Evolutionary conservation across 2,113 vertebrate species (phyloP).

Genomic region (Colaptes auratus): DNA sequence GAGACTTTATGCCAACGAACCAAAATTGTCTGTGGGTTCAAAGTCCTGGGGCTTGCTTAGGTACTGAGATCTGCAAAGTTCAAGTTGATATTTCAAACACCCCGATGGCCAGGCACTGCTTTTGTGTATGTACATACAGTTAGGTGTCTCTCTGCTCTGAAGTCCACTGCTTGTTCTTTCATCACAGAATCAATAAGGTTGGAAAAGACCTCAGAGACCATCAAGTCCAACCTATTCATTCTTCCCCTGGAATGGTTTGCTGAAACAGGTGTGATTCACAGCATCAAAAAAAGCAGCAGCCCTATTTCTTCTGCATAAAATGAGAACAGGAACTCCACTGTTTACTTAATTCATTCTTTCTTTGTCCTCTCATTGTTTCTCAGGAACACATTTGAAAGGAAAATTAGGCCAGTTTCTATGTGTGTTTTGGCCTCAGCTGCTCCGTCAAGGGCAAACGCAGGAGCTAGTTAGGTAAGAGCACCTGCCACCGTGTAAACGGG

Average conservation of each 20-base stretch:
- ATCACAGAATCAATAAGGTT: no score
- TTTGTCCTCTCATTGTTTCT: not conserved
- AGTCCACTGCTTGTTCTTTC: rapidly evolving
- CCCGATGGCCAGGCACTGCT: not conserved
- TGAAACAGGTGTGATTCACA: not conserved
- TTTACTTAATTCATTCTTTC: not conserved
- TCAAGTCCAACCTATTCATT: not conserved
- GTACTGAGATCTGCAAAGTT: not conserved
- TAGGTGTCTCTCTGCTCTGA: not conserved
- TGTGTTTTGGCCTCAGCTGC: not conserved
- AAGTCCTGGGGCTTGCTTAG: not conserved
- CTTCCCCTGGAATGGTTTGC: not conserved
- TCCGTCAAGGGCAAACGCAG: rapidly evolving
- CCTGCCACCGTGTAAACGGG: not conserved
- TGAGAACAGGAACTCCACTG: not conserved
- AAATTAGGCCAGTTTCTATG: not conserved
- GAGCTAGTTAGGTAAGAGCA: not conserved
- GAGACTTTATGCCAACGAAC: not conserved
- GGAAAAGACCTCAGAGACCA: no score
- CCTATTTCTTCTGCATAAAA: not conserved
- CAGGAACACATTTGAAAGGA: not conserved
- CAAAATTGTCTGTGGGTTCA: not conserved
- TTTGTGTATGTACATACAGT: not conserved
- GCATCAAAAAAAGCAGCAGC: not conserved
- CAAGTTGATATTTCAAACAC: not conserved